Evolutionary conservation across 2,797 vertebrate genomes (phyloP), one percentile per base, ranked within the genome.

Genomic region (Chlorospingus semifuscus): DNA sequence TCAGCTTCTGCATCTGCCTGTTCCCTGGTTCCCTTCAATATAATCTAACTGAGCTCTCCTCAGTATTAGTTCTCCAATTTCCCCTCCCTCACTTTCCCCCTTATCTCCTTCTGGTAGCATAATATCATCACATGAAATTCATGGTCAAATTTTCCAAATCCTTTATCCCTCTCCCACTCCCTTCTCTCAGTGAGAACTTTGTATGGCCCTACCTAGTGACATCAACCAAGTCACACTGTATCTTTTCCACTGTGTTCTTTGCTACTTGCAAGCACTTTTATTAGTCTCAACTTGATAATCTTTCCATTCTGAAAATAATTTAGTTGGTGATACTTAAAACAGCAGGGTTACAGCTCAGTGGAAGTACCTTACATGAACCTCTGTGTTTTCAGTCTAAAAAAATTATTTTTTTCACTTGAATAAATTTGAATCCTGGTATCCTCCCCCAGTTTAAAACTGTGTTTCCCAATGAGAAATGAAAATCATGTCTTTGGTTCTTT

Each of bases 11-110:
- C 36, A 34, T 93, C 42, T 55, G 41, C 53, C 44, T 69, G 11
- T 90, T 87, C 66, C 41, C 80, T 76, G 34, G 6, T 66, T 93
- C 69, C n/a, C 47, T 95, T 89, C 96, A 94, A 55, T 72, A 56
- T 53, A 93, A 80, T 91, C 68, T 52, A 74, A 60, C 26, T 12
- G 21, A 92, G 81, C 78, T 87, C 76, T 95, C 64, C 74, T 76
- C 72, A 91, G 60, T n/a, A n/a, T 63, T 82, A 39, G 55, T 41
- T 81, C 42, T 30, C 47, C 26, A 24, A 5, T 71, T 83, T 77
- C 16, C 34, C 7, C 57, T 83, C 50, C 36, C 36, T 86, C 91
- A 57, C 69, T 95, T 93, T 94, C 15, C 46, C 50, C 34, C 22
- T 76, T 74, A 23, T 46, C n/a, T 82, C 63, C 61, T 71, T 72